Evolutionary conservation across 2,113 vertebrate genomes (phyloP).

Genomic region (Chinchilla lanigera): DNA sequence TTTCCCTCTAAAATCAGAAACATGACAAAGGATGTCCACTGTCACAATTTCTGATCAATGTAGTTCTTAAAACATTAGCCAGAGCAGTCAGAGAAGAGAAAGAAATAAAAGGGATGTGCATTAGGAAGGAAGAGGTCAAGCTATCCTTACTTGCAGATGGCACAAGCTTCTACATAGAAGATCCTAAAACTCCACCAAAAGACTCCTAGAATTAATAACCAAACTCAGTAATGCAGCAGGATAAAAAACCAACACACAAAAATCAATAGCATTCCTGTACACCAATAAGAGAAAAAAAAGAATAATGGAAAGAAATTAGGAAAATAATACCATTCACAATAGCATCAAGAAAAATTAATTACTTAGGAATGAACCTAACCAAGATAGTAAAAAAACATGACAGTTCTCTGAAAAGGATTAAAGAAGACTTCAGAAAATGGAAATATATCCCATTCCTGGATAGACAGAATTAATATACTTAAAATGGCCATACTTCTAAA

Average conservation of each 20-base stretch:
- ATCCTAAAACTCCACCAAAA: neutral
- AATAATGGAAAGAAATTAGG: neutral
- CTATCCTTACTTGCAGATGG: neutral
- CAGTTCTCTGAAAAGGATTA: neutral
- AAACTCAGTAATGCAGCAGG: neutral
- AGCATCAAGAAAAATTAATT: neutral
- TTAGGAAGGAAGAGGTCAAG: neutral
- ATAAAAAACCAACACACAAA: neutral
- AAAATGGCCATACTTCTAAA: neutral
- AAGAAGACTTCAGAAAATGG: neutral
- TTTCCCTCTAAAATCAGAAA: neutral
- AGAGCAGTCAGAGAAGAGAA: neutral
- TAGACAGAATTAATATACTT: neutral
- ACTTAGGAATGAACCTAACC: neutral
- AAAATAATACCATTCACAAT: neutral
- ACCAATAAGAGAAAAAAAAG: neutral
- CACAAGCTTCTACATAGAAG: neutral
- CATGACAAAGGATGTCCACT: neutral
- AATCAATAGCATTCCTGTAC: neutral
- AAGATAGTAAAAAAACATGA: neutral
- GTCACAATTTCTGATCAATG: neutral
- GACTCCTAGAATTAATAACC: neutral
- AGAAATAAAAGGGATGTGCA: neutral
- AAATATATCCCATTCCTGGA: neutral
- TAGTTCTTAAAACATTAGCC: neutral